phyloP scores from a whole-genome alignment of 2,797 vertebrate genomes.

The Spinus pinus region DNA sequence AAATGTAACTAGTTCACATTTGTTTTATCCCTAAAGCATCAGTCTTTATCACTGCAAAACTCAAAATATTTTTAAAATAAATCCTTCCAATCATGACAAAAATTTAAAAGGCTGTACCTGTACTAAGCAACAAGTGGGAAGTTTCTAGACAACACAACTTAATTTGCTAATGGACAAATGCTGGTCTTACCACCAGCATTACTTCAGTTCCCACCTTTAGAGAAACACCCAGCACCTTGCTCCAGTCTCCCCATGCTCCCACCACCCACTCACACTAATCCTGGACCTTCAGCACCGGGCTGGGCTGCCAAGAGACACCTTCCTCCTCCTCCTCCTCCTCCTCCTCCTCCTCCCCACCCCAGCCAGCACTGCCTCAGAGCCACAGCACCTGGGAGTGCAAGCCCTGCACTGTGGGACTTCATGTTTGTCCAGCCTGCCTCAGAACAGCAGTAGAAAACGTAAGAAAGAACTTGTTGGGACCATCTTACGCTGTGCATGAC shows the following conservation, averaged over 20 bases:
- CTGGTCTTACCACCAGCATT: background rate
- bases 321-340: background rate
- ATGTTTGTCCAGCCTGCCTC: background rate
- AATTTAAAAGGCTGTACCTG: background rate
- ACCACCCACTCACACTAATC: background rate
- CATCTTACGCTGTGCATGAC: background rate
- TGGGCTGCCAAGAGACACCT: background rate
- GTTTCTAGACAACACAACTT: background rate
- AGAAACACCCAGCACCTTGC: background rate
- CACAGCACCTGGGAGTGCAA: background rate
- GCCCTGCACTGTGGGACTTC: background rate
- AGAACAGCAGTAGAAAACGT: background rate
- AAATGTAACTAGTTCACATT: background rate
- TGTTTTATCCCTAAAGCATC: background rate
- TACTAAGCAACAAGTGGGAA: background rate
- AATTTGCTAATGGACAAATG: background rate
- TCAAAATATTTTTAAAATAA: background rate
- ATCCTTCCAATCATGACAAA: background rate
- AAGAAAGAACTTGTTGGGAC: background rate
- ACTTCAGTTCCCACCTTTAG: background rate
- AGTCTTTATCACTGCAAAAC: background rate
- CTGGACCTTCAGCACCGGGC: background rate
- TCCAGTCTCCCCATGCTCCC: background rate
- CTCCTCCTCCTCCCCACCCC: background rate
- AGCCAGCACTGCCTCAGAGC: background rate